Conservation (phyloP, 1,140 invertebrate genomes). For the Cydia fagiglandana region DNA sequence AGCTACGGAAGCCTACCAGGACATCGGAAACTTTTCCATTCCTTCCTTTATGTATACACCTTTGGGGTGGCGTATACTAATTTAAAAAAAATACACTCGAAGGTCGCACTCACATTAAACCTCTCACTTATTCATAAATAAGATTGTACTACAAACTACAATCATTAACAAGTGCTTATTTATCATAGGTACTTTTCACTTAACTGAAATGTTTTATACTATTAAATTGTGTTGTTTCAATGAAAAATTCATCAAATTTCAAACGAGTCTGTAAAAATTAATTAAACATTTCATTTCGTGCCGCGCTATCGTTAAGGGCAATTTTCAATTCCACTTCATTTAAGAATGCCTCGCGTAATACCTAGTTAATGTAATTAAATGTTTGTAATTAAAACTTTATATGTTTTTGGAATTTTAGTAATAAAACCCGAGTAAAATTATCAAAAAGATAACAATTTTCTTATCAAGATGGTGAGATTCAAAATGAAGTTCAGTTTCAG, state of each 20-base stretch:
- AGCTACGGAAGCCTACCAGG: too few relatives aligned
- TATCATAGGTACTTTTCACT: background rate
- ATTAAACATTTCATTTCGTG: conserved; percentile 29
- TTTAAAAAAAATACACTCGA: too few relatives aligned
- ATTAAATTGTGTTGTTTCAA: background rate
- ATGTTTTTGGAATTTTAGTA: background rate
- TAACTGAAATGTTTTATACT: background rate
- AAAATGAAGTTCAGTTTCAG: background rate
- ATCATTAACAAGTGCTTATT: background rate
- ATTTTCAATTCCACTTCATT: conserved; percentile 21
- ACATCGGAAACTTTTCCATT: too few relatives aligned
- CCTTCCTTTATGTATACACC: too few relatives aligned
- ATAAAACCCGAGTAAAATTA: background rate
- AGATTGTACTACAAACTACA: background rate
- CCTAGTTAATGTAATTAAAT: background rate
- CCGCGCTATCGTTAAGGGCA: conserved; percentile 11
- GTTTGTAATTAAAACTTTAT: background rate
- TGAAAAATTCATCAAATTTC: background rate
- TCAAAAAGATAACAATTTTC: background rate
- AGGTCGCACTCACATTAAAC: too few relatives aligned
- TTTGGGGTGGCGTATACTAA: too few relatives aligned
- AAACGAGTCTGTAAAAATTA: conserved; percentile 11
- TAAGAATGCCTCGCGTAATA: conserved; percentile 1
- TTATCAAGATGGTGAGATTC: background rate
- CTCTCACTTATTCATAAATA: too few relatives aligned